Evolutionary conservation across 1,140 invertebrate genomes (phyloP).

Genomic region (Lepidurus couesii): DNA sequence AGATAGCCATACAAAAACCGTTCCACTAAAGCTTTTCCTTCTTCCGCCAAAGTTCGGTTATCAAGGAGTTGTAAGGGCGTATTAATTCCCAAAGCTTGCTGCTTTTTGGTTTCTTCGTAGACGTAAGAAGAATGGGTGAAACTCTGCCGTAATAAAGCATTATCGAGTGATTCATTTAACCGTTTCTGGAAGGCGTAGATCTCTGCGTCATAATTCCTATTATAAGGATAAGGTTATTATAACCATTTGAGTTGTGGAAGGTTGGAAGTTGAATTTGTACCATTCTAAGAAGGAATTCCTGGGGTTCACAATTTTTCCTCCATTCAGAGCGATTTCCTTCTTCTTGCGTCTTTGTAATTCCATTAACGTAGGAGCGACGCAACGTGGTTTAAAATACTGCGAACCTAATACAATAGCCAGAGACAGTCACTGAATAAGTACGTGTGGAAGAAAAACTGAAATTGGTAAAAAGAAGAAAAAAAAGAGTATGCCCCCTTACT

Average conservation of each 20-base stretch:
- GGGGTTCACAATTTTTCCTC: conserved; percentile 41
- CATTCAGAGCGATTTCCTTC: conserved; percentile 39
- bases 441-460: too few relatives aligned
- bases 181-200: conserved; percentile 79
- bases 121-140: conserved; percentile 76
- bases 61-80: conserved; percentile 53
- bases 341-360: conserved; percentile 47
- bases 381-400: conserved; percentile 39
- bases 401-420: background rate
- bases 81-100: conserved; percentile 63
- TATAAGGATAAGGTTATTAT: conserved; percentile 12
- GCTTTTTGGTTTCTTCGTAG: conserved; percentile 59
- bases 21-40: conserved; percentile 58
- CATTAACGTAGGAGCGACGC: conserved; percentile 51
- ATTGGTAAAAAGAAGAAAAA: background rate
- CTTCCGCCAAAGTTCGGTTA: conserved; percentile 60
- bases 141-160: conserved; percentile 60
- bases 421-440: background rate
- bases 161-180: conserved; percentile 75
- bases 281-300: conserved; percentile 66
- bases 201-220: conserved; percentile 78
- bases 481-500: background rate
- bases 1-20: conserved; percentile 56
- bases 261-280: conserved; percentile 36
- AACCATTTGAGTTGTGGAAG: conserved; percentile 2